Evolutionary conservation across 2,113 vertebrate genomes (phyloP).

Genomic region (Apistogramma diplotaenia): DNA sequence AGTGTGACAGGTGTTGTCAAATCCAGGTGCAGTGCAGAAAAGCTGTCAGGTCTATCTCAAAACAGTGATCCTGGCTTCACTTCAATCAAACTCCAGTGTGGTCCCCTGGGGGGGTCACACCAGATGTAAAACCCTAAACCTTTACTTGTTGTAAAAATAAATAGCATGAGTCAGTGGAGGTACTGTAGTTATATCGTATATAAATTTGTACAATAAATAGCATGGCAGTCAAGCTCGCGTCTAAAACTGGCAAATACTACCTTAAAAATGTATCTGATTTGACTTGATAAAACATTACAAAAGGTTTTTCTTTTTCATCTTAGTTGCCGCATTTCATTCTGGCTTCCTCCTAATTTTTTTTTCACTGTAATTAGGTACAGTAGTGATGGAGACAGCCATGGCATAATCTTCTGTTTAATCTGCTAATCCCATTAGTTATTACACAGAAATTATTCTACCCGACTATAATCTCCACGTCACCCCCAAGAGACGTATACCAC

Average conservation of each 20-base stretch:
- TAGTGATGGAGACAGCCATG: slow-evolving; percentile 18
- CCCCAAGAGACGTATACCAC: slow-evolving; percentile 26
- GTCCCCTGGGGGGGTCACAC: slow-evolving; percentile 20
- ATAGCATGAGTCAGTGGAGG: neutral
- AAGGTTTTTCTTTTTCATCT: too few relatives aligned
- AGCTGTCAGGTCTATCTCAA: slow-evolving; percentile 22
- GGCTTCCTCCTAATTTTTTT: neutral
- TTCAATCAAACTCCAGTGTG: slow-evolving; percentile 32
- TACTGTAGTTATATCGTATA: neutral
- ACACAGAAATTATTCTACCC: slow-evolving; percentile 57
- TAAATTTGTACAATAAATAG: neutral
- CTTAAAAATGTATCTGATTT: neutral
- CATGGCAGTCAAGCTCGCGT: neutral
- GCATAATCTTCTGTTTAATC: slow-evolving; percentile 61
- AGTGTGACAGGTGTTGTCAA: slow-evolving; percentile 58
- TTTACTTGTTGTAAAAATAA: slow-evolving; percentile 2
- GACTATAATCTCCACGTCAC: slow-evolving; percentile 37
- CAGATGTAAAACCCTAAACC: slow-evolving; percentile 40
- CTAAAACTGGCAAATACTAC: neutral
- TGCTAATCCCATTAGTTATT: slow-evolving; percentile 77
- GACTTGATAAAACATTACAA: too few relatives aligned
- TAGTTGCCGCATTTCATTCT: neutral
- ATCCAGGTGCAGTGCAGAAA: slow-evolving; percentile 42
- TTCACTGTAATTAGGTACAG: neutral
- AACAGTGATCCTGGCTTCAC: slow-evolving; percentile 25